Evolutionary conservation across 2,797 vertebrate genomes (phyloP), one percentile per base, ranked within the genome.

Genomic region (Calcarius lapponicus): DNA sequence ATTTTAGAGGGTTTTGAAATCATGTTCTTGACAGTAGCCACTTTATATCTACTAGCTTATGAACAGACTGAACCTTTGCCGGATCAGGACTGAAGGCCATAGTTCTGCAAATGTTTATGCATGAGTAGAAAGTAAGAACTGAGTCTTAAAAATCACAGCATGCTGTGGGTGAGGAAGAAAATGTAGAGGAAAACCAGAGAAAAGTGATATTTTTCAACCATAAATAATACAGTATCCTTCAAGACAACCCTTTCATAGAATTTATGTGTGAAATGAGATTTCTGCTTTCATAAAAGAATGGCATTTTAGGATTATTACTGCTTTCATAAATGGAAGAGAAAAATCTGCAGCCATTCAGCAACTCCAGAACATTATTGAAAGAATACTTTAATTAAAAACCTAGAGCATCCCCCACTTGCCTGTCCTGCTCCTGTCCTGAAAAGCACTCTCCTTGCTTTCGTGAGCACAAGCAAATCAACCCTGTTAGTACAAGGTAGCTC

Each of bases 401-500:
- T 38, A 20, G 17, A 93, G 38, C 38, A 75, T 88, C 51, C 51
- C 54, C 31, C 24, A 31, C 47, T 53, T 6, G 3, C 40, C 53
- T 83, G 32, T 53, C 40, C 56, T 58, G 22, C 22, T 95, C 24
- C 47, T 4, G 0, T 84, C 51, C 91, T 80, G 84, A 71, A 88
- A 92, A 90, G 28, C 36, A 64, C 66, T 88, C 54, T 79, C 79
- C 83, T 86, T 88, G 48, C 54, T 95, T 95, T 94, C 2, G 0
- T 70, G 90, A 93, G 58, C 64, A 72, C 71, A 83, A 82, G 73
- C 67, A 93, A 93, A 96, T 86, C 82, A 94, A 67, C 32, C 34
- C 71, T 83, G 67, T 87, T 92, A 81, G 67, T 58, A 95, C 70
- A 96, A 97, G 81, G 94, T 78, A 83, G 65, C 73, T 88, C 87